phyloP scores from a whole-genome alignment of 2,113 vertebrate species.

The Loxodonta africana region DNA sequence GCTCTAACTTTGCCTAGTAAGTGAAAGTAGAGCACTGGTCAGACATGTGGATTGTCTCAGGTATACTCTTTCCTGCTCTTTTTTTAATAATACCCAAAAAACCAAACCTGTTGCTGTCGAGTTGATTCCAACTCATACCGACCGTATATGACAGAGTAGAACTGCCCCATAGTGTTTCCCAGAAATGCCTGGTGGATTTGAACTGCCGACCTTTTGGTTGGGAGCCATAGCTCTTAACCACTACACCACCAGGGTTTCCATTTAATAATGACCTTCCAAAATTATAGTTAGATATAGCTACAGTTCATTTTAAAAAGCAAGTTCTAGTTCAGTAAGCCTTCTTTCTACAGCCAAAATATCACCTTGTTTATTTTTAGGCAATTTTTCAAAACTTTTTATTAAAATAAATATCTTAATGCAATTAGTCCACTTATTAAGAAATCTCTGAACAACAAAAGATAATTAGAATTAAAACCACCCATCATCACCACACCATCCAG shows the following conservation, averaged over 20 bases:
- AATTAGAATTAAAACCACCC: background rate
- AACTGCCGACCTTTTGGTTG: too few species aligned
- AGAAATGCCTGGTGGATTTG: too few species aligned
- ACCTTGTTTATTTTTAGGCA: background rate
- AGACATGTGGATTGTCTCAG: background rate
- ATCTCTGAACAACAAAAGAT: background rate
- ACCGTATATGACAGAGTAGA: too few species aligned
- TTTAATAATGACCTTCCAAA: background rate
- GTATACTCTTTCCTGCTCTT: background rate
- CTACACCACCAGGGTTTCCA: too few species aligned
- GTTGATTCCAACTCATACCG: too few species aligned
- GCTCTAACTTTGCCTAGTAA: background rate
- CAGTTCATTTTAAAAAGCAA: background rate
- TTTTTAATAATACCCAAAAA: background rate
- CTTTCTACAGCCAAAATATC: background rate
- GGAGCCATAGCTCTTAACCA: too few species aligned
- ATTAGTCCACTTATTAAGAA: background rate
- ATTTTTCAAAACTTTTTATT: background rate
- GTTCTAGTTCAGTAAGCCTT: background rate
- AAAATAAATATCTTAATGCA: slow-evolving; percentile 13
- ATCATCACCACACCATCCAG: too few species aligned
- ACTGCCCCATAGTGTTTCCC: too few species aligned
- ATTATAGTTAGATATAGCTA: background rate
- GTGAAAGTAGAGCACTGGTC: background rate
- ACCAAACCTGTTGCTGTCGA: too few species aligned